Percentiles rank a stretch among this genome's conserved stretches.
These are phyloP conservation scores for Poeciliopsis gracilis DNA, from an alignment of 2,797 vertebrate species.

Conservation along the genomic window DNA sequence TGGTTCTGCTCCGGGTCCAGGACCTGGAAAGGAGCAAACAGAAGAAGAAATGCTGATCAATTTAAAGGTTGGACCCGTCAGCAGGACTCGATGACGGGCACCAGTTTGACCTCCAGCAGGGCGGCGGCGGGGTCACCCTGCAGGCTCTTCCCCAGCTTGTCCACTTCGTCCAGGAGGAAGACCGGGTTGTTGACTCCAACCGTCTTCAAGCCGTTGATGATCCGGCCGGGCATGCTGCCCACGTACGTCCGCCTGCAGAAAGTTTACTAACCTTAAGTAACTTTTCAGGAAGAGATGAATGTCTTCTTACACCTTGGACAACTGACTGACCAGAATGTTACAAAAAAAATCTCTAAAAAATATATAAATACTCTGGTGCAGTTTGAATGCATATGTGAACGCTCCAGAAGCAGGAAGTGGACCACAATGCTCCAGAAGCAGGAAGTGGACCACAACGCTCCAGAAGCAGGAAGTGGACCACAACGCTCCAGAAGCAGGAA, in stretches of 20 bases:
- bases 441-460: too few species aligned
- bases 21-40: conserved; percentile 78
- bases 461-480: too few species aligned
- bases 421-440: too few species aligned
- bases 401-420: too few species aligned
- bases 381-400: too few species aligned
- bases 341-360: too few species aligned
- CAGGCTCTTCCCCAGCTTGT: conserved; percentile 95
- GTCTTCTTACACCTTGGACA: too few species aligned
- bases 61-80: not conserved
- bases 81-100: not conserved
- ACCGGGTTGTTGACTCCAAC: conserved; percentile 95
- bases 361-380: too few species aligned
- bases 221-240: conserved; percentile 97
- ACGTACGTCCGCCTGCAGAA: conserved; percentile 91
- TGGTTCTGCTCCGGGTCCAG: conserved; percentile 98
- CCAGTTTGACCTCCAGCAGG: conserved; percentile 89
- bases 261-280: too few species aligned
- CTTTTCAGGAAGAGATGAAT: too few species aligned
- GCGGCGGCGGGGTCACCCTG: conserved; percentile 97
- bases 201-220: conserved; percentile 95
- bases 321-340: too few species aligned
- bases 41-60: not conserved
- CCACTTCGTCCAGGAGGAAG: conserved; percentile 95
- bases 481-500: too few species aligned